Percentiles rank a stretch among this genome's conserved stretches.
These are phyloP conservation scores for Hycleus cichorii DNA, from an alignment of 1,140 invertebrate genomes.

Conservation along the genomic window DNA sequence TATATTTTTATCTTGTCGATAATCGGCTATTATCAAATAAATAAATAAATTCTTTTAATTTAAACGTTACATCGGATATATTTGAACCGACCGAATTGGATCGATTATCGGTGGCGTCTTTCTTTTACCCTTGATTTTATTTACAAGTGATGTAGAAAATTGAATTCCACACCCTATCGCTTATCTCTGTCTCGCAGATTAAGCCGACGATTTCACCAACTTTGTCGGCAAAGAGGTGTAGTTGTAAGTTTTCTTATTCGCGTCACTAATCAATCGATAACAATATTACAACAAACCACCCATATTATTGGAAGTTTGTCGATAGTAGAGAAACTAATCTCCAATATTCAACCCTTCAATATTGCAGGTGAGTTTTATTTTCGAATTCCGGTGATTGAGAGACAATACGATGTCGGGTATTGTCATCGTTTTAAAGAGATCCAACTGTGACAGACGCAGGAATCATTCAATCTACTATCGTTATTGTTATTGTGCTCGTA, in stretches of 20 bases:
- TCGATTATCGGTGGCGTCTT: neutral
- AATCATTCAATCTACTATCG: no score
- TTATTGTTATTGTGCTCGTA: no score
- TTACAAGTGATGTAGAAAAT: constrained; percentile 42
- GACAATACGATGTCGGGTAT: no score
- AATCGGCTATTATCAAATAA: no score
- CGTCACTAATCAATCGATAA: constrained; percentile 35
- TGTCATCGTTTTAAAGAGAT: no score
- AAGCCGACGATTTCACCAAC: neutral
- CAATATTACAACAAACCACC: constrained; percentile 12
- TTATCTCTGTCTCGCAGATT: constrained; percentile 7
- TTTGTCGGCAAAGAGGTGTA: constrained; percentile 1
- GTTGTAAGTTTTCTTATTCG: constrained; percentile 31
- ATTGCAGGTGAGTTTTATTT: no score
- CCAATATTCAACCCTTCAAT: no score
- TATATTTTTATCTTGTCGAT: neutral
- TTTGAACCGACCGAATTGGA: neutral
- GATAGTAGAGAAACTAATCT: no score
- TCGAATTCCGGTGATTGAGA: no score
- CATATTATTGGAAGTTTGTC: no score
- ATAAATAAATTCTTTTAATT: neutral
- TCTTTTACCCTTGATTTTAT: constrained; percentile 35
- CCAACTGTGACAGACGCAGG: no score
- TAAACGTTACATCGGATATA: neutral
- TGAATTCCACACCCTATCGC: constrained; percentile 37